phyloP scores from a whole-genome alignment of 1,140 invertebrate genomes.

The Delia radicum region DNA sequence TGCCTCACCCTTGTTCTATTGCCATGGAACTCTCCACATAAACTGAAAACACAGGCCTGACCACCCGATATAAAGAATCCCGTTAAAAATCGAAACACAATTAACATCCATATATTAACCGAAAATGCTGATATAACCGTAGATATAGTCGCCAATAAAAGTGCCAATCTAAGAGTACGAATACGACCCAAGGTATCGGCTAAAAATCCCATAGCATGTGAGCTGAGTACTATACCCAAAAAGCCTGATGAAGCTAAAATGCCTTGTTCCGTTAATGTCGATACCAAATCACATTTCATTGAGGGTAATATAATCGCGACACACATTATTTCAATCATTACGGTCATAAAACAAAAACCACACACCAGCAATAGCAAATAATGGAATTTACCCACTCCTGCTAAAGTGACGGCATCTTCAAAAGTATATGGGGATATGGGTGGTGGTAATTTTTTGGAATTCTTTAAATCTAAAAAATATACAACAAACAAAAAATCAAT shows the following conservation, averaged over 20 bases:
- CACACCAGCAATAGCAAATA: constrained; percentile 43
- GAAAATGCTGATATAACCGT: constrained; percentile 68
- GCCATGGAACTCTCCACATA: constrained; percentile 69
- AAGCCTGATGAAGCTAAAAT: constrained; percentile 67
- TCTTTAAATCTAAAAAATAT: constrained; percentile 29
- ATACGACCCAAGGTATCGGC: constrained; percentile 74
- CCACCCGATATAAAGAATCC: constrained; percentile 70
- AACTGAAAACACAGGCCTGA: constrained; percentile 66
- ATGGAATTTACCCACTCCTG: constrained; percentile 44
- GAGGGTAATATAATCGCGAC: constrained; percentile 46
- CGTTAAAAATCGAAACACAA: constrained; percentile 70
- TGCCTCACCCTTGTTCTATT: constrained; percentile 51
- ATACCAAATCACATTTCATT: constrained; percentile 62
- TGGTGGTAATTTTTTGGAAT: constrained; percentile 46
- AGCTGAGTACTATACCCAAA: constrained; percentile 64
- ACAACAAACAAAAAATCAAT: background rate
- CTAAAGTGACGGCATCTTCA: constrained; percentile 53
- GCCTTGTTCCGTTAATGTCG: constrained; percentile 65
- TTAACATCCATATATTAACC: constrained; percentile 68
- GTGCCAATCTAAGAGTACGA: constrained; percentile 67
- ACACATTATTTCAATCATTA: constrained; percentile 51
- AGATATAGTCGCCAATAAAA: constrained; percentile 66
- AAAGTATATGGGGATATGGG: constrained; percentile 58
- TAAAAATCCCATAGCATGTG: constrained; percentile 75
- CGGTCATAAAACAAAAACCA: constrained; percentile 47